These are phyloP conservation scores for Tipula helvola DNA, from an alignment of 2,888 invertebrate species.

Conservation along the genomic window DNA sequence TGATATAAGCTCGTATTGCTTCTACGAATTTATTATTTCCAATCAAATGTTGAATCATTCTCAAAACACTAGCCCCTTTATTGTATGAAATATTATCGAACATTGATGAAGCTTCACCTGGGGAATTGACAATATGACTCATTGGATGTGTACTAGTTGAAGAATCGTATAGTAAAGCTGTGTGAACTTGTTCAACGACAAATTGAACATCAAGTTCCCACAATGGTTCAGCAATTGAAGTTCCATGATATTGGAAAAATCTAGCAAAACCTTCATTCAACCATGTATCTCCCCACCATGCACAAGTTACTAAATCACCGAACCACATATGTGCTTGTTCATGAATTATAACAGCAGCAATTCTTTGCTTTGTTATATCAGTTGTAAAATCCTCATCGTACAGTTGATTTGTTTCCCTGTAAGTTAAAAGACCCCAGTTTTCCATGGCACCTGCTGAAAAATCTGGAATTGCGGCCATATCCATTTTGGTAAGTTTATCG, in stretches of 20 bases:
- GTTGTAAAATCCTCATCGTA: constrained; percentile 49
- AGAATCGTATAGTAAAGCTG: constrained; percentile 46
- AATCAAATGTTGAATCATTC: constrained; percentile 54
- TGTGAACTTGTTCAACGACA: constrained; percentile 53
- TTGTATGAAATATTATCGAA: constrained; percentile 56
- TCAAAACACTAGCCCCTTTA: constrained; percentile 52
- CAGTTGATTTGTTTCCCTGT: constrained; percentile 55
- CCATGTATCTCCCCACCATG: constrained; percentile 45
- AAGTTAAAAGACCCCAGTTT: constrained; percentile 82
- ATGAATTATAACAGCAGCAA: constrained; percentile 42
- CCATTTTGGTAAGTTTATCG: constrained; percentile 52
- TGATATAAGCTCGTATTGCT: constrained; percentile 45
- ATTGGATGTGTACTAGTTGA: constrained; percentile 44
- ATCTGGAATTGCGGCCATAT: constrained; percentile 73
- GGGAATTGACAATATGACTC: constrained; percentile 42
- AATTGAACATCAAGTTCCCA: constrained; percentile 59
- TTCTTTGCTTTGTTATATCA: constrained; percentile 43
- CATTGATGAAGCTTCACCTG: constrained; percentile 43
- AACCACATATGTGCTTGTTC: constrained; percentile 54
- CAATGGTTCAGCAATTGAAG: constrained; percentile 36
- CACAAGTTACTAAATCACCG: constrained; percentile 45
- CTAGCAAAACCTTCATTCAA: constrained; percentile 55
- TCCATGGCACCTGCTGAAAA: constrained; percentile 82
- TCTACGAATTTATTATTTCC: constrained; percentile 39
- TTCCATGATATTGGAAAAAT: constrained; percentile 51